Base-by-base conservation (phyloP, 2,113 vertebrate genomes). In the Verasper variegatus region DNA sequence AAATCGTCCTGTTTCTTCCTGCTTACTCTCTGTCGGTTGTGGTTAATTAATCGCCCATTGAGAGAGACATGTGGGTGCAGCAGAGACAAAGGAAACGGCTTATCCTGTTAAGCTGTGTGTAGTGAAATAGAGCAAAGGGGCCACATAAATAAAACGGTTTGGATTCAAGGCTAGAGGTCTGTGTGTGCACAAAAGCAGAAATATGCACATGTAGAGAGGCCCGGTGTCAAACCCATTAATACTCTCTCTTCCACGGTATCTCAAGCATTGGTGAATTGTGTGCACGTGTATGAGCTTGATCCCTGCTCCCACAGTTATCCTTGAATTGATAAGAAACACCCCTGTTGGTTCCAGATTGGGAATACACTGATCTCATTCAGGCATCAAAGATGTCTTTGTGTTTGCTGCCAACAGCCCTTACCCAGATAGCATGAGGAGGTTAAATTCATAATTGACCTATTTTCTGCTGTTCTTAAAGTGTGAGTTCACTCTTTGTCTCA, bases 31-130 rank as follows among this genome's bases (percentile, higher is more conserved):
- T 79, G 77, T 74, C 68, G 74, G 78, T 71, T 88, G 75, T 83
- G 76, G 78, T 78, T 91, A 89, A 89, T 92, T 92, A 90, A 88
- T 90, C 57, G 76, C 56, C 82, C 58, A 77, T 88, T 88, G 68
- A 91, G 68, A 17, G 54, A 80, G 67, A 77, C 60, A 60, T 80
- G 75, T 75, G 87, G 66, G 73, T 21, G 62, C 72, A 72, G 60
- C 76, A 65, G 73, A 86, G 74, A 82, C 83, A 85, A 87, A 82
- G 74, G 40, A 76, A 61, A 72, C 3, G 0, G 69, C 71, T 91
- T 84, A 87, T 89, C 83, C 77, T 70, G 64, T 85, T 91, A 74
- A 83, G 70, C 63, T 82, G 63, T 73, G 60, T 66, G 71, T 45
- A 59, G 59, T 61, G 69, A 40, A 66, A 79, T 68, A 49, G 47